Evolutionary conservation across 1,140 invertebrate genomes (phyloP).

Genomic region (Tigriopus japonicus): DNA sequence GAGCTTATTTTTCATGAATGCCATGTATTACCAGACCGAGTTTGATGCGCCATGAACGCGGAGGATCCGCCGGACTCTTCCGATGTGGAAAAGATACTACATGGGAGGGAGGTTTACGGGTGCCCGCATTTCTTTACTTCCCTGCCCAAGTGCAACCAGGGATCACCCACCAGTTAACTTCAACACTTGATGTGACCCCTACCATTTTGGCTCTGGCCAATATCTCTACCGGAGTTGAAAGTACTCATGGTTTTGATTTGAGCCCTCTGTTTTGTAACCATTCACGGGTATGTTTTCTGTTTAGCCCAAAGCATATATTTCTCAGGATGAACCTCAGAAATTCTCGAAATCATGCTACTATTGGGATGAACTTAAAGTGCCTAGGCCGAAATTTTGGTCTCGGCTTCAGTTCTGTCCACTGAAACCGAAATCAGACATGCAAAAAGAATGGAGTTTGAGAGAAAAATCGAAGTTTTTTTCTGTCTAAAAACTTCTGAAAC

Average conservation of each 20-base stretch:
- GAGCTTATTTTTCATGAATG: background rate
- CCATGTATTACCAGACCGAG: constrained; percentile 16
- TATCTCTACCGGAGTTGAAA: constrained; percentile 11
- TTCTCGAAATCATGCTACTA: no score
- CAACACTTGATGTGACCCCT: constrained; percentile 16
- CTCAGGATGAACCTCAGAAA: no score
- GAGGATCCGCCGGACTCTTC: constrained; percentile 17
- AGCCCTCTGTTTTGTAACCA: no score
- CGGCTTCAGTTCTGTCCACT: no score
- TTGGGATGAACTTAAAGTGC: no score
- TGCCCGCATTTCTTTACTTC: constrained; percentile 17
- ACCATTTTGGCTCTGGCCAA: constrained; percentile 15
- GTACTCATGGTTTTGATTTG: constrained; percentile 16
- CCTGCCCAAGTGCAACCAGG: constrained; percentile 11
- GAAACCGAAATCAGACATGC: no score
- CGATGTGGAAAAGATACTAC: constrained; percentile 20
- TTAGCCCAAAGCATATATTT: no score
- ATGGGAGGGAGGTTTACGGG: constrained; percentile 19
- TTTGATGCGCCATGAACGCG: constrained; percentile 16
- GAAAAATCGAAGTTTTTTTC: no score
- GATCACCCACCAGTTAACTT: constrained; percentile 9
- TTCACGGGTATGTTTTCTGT: no score
- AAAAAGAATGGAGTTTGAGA: no score
- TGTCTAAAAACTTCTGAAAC: no score
- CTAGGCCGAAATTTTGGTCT: no score